Base-by-base conservation (phyloP, 2,888 invertebrate genomes). In the Chromoteleia sp. region DNA sequence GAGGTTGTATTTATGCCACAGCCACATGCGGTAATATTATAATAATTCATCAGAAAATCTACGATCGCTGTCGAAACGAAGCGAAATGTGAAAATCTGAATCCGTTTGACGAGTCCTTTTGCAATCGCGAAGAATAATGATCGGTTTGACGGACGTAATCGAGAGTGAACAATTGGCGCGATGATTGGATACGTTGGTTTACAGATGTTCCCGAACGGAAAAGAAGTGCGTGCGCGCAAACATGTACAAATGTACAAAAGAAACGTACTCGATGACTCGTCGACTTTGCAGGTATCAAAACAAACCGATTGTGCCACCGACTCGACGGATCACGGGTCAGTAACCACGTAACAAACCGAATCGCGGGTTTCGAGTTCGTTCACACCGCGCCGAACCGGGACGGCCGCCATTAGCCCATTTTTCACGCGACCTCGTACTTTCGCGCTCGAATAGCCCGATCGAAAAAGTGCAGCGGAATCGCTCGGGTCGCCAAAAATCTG, bases 261-360 rank as follows among this genome's bases (percentile, higher is more conserved):
- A 15, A 33, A n/a, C 43, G 17, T 41, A 25, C 19, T 30, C 25
- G 41, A 59, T 59, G 52, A 67, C 50, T 61, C 68, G 36, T 74
- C 70, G 17, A 63, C 82, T 85, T 85, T 78, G 77, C 12, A 7
- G 39, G 21, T 58, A 61, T 50, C 74, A 79, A 81, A 84, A 85
- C 78, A 82, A 78, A 81, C 76, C 76, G 68, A 77, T 71, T 76
- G 77, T 77, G 19, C 29, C 48, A 50, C 17, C 43, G 15, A 43
- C n/a, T 61, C 5, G 12, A 1, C 12, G 63, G 52, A 36, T 75
- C 80, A 63, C 68, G 83, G 83, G 83, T 83, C 85, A 83, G 71
- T 83, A 81, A 85, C 84, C 77, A 65, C 41, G 19, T 52, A 71
- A 52, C 73, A 41, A 61, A 67, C 21, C 50, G 48, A 63, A 25